Percentiles rank a stretch among this genome's conserved stretches.
Evolutionary conservation across 2,888 invertebrate genomes (phyloP).

Genomic region (Melipona beecheii): DNA sequence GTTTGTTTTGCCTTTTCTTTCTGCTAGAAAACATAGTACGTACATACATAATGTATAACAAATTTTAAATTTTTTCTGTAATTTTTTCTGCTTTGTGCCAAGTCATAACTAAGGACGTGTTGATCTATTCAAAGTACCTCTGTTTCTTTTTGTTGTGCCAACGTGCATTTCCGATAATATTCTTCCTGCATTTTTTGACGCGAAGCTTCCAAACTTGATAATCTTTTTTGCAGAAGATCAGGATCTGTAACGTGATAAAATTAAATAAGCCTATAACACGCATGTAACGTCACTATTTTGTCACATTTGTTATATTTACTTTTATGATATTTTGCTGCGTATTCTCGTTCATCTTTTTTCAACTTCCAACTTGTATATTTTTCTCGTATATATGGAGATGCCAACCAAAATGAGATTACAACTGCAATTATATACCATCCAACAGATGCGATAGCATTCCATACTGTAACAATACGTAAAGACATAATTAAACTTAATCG

Average conservation of each 20-base stretch:
- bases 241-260: slow-evolving; percentile 79
- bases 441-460: slow-evolving; percentile 72
- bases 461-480: slow-evolving; percentile 48
- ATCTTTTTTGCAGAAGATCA: slow-evolving; percentile 80
- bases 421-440: slow-evolving; percentile 83
- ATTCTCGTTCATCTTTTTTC: slow-evolving; percentile 80
- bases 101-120: neutral
- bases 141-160: neutral
- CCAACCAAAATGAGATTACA: slow-evolving; percentile 74
- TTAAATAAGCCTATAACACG: rapidly evolving
- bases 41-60: too few species aligned
- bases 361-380: slow-evolving; percentile 79
- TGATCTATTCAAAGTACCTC: slow-evolving; percentile 2
- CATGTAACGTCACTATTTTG: neutral
- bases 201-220: slow-evolving; percentile 81
- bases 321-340: slow-evolving; percentile 84
- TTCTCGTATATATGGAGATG: slow-evolving; percentile 80
- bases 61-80: too few species aligned
- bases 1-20: slow-evolving; percentile 80
- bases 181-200: slow-evolving; percentile 83
- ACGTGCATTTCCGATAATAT: slow-evolving; percentile 74
- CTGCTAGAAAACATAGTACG: slow-evolving; percentile 53
- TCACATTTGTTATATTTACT: slow-evolving; percentile 73
- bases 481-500: neutral
- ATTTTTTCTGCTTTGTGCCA: too few species aligned